Conservation (phyloP, 1,140 invertebrate species). For the Meloidogyne hapla region DNA sequence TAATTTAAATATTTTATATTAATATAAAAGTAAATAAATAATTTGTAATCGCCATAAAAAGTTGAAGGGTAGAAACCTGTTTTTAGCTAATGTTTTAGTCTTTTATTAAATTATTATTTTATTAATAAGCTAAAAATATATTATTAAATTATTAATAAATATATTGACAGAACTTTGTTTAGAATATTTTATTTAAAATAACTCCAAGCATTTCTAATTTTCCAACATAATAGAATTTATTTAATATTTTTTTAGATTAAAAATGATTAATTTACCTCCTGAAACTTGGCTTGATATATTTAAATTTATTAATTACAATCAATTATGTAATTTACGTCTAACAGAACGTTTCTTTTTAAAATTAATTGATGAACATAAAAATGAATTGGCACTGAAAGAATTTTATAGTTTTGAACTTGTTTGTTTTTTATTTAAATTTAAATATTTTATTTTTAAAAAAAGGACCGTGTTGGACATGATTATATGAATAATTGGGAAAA, state of each 20-base stretch:
- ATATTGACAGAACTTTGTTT: no score
- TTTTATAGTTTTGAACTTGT: background rate
- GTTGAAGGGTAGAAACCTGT: no score
- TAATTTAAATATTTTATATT: no score
- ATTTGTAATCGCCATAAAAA: no score
- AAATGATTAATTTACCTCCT: background rate
- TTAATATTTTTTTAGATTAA: background rate
- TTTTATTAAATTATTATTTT: no score
- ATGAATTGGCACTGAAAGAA: background rate
- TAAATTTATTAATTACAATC: background rate
- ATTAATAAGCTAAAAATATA: no score
- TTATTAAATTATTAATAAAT: no score
- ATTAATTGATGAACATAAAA: background rate
- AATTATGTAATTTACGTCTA: background rate
- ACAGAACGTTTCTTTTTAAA: background rate
- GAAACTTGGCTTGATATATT: background rate
- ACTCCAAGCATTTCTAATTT: no score
- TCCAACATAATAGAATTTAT: no score
- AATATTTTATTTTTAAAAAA: background rate
- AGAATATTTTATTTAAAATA: no score
- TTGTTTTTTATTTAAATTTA: background rate
- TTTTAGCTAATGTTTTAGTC: no score
- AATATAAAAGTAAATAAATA: no score
- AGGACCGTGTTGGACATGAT: background rate
- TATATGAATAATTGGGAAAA: background rate